These are phyloP conservation scores for Cataglyphis altisquamis DNA, from an alignment of 2,888 invertebrate genomes.

Conservation along the genomic window DNA sequence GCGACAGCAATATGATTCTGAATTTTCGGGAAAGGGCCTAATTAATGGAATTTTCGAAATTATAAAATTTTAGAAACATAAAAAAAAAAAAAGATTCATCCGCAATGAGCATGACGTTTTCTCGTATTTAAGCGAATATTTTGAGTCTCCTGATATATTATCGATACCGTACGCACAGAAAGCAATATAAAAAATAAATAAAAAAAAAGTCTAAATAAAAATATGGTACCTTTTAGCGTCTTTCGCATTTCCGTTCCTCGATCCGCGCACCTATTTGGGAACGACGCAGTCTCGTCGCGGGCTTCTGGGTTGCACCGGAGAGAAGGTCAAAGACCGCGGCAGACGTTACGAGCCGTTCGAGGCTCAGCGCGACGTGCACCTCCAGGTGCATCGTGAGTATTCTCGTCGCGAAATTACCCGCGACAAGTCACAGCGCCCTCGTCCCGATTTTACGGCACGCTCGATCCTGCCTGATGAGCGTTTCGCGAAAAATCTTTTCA, in stretches of 20 bases:
- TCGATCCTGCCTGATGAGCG: neutral
- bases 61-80: neutral
- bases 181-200: constrained; percentile 3
- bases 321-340: constrained; percentile 67
- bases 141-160: neutral
- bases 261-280: constrained; percentile 27
- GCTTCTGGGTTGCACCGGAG: constrained; percentile 20
- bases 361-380: constrained; percentile 63
- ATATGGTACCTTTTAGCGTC: neutral
- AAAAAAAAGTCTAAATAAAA: neutral
- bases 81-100: neutral
- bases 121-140: neutral
- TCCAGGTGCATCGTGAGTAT: constrained; percentile 71
- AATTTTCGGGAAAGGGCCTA: neutral
- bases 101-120: neutral
- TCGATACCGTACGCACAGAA: neutral
- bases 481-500: neutral
- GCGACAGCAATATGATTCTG: neutral
- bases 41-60: neutral
- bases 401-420: constrained; percentile 67
- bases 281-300: constrained; percentile 24
- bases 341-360: constrained; percentile 55
- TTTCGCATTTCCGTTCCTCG: constrained; percentile 3
- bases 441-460: constrained; percentile 41
- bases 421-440: constrained; percentile 34